These are phyloP conservation scores for Perccottus glenii DNA, from an alignment of 2,113 vertebrate genomes.

Conservation along the genomic window DNA sequence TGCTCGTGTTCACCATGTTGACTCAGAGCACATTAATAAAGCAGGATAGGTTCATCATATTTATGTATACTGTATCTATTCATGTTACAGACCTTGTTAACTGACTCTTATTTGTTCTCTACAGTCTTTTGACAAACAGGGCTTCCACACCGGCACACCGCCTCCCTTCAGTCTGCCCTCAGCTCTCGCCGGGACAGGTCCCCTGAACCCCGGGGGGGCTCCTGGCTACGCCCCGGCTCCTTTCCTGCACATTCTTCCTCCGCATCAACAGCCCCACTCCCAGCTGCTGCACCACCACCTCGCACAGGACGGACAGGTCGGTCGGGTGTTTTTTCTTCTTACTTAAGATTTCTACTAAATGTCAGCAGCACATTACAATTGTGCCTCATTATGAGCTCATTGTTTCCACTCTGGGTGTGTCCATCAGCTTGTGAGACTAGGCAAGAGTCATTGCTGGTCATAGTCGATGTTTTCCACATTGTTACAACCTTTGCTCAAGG, in stretches of 20 bases:
- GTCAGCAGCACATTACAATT: too few species aligned
- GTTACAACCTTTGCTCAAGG: too few species aligned
- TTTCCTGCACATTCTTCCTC: constrained; percentile 92
- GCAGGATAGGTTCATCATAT: background rate
- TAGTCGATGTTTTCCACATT: too few species aligned
- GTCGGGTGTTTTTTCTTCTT: background rate
- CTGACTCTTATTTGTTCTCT: background rate
- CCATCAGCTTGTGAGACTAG: too few species aligned
- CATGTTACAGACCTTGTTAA: background rate
- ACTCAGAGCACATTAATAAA: too few species aligned
- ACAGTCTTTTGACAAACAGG: constrained; percentile 96
- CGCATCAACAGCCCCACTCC: constrained; percentile 95
- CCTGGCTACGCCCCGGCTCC: constrained; percentile 89
- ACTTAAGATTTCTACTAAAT: too few species aligned
- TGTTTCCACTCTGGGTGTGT: too few species aligned
- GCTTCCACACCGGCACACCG: constrained; percentile 92
- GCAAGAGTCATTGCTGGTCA: too few species aligned
- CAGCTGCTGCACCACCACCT: constrained; percentile 92
- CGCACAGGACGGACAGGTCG: constrained; percentile 80
- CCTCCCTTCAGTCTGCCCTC: constrained; percentile 95
- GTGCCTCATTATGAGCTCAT: too few species aligned
- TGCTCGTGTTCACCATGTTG: too few species aligned
- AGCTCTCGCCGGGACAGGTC: constrained; percentile 88
- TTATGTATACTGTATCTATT: background rate
- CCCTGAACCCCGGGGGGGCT: constrained; percentile 89